A percentile compares a stretch with the other conserved stretches of the same genome.
Evolutionary conservation across 2,113 vertebrate species (phyloP).

Genomic region (Sylvicapra grimmia): DNA sequence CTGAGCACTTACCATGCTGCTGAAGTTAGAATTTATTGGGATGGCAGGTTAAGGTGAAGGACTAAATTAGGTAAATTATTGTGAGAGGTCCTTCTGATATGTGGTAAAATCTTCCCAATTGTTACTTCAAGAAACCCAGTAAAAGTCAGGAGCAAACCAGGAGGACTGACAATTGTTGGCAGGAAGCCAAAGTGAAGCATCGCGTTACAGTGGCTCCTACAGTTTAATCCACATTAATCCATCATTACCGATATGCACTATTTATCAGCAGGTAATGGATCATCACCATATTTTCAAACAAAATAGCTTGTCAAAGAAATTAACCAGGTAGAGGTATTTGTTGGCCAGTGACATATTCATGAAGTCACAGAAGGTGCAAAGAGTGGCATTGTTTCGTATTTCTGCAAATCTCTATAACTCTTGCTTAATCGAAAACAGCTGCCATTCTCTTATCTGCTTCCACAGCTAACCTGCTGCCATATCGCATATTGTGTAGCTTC

Average conservation of each 20-base stretch:
- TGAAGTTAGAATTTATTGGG: background rate
- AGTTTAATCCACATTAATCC: slow-evolving; percentile 12
- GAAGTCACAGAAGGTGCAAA: background rate
- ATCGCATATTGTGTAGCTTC: background rate
- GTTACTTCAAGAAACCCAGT: slow-evolving; percentile 29
- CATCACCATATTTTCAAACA: background rate
- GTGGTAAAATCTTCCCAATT: slow-evolving; percentile 32
- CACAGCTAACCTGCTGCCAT: background rate
- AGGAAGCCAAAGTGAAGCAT: background rate
- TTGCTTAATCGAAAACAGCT: slow-evolving; percentile 27
- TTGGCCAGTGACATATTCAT: background rate
- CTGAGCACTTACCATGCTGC: background rate
- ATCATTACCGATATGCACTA: background rate
- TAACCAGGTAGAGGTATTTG: background rate
- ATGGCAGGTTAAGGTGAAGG: slow-evolving; percentile 22
- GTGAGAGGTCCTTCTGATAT: slow-evolving; percentile 36
- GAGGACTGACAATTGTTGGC: slow-evolving; percentile 24
- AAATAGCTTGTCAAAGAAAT: background rate
- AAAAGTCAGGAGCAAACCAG: slow-evolving; percentile 29
- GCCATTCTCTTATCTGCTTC: background rate
- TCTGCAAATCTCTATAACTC: slow-evolving; percentile 29
- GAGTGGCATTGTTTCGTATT: background rate
- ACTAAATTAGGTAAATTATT: slow-evolving; percentile 34
- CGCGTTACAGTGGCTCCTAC: background rate
- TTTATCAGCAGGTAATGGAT: background rate